Conservation (phyloP, 1,140 invertebrate species). For the Globodera ellingtonae region DNA sequence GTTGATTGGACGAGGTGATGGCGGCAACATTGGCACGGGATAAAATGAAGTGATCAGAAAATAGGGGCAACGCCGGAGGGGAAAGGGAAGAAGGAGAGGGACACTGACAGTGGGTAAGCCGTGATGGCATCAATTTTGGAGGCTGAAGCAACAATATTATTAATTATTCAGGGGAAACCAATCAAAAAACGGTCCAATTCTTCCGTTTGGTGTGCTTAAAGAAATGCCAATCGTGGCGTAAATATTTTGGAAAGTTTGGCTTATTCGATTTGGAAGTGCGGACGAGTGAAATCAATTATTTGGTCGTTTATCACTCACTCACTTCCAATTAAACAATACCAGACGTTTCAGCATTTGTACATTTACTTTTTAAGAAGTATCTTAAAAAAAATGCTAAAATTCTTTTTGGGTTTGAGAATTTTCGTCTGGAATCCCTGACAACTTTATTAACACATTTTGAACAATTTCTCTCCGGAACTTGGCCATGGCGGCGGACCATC, state of each 20-base stretch:
- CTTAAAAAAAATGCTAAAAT: no score
- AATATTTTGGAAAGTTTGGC: neutral
- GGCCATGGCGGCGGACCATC: conserved; percentile 18
- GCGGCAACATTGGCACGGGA: conserved; percentile 12
- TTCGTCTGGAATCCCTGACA: no score
- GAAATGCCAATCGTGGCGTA: neutral
- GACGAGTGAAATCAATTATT: neutral
- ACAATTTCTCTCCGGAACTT: no score
- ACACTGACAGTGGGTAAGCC: neutral
- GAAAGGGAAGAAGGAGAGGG: neutral
- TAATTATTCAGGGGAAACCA: neutral
- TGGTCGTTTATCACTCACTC: no score
- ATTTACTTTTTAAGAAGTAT: no score
- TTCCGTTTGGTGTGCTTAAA: neutral
- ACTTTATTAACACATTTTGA: no score
- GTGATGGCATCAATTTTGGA: no score
- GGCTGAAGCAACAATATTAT: neutral
- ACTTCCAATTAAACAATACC: no score
- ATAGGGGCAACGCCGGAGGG: neutral
- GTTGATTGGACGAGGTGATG: conserved; percentile 9
- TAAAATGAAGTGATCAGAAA: neutral
- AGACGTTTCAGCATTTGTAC: no score
- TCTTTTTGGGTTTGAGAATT: no score
- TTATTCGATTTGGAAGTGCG: neutral
- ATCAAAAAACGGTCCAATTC: neutral